Conservation (phyloP, 2,113 vertebrate genomes). For the Perognathus longimembris region DNA sequence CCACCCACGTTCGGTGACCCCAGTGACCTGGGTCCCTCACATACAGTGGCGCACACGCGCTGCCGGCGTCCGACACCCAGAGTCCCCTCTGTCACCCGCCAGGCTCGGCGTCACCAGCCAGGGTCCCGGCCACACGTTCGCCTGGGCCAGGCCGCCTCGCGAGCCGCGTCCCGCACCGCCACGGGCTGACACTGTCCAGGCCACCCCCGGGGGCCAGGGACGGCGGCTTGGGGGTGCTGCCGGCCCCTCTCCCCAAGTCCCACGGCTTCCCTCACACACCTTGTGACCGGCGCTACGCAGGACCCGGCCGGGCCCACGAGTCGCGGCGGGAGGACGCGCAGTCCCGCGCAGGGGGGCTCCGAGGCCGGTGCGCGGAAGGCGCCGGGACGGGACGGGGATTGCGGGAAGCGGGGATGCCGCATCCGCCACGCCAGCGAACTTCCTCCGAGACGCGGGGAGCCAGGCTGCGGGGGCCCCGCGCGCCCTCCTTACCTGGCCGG, state of each 20-base stretch:
- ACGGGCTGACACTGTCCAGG: constrained; percentile 72
- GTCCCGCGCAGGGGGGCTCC: not conserved
- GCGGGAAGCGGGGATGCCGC: not conserved
- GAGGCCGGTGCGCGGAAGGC: not conserved
- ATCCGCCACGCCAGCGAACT: constrained; percentile 53
- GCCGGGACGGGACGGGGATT: not conserved
- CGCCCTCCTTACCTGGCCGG: constrained; percentile 55
- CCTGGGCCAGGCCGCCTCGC: constrained; percentile 64
- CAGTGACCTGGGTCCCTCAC: constrained; percentile 19
- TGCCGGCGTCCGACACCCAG: constrained; percentile 61
- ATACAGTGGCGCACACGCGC: constrained; percentile 10
- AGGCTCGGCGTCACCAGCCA: constrained; percentile 61
- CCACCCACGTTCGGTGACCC: constrained; percentile 36
- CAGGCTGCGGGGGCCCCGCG: not conserved
- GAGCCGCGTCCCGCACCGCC: constrained; percentile 74
- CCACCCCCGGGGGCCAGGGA: no score
- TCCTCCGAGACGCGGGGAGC: constrained; percentile 41
- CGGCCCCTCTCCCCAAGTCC: constrained; percentile 21
- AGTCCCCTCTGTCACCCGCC: constrained; percentile 63
- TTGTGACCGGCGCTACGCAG: not conserved
- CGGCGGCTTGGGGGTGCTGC: no score
- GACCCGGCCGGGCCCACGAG: constrained; percentile 7
- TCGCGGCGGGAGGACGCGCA: not conserved
- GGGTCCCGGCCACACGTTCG: constrained; percentile 66
- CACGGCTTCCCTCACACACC: not conserved